Evolutionary conservation across 2,888 invertebrate species (phyloP).

Genomic region (Eustalomyia histrio): DNA sequence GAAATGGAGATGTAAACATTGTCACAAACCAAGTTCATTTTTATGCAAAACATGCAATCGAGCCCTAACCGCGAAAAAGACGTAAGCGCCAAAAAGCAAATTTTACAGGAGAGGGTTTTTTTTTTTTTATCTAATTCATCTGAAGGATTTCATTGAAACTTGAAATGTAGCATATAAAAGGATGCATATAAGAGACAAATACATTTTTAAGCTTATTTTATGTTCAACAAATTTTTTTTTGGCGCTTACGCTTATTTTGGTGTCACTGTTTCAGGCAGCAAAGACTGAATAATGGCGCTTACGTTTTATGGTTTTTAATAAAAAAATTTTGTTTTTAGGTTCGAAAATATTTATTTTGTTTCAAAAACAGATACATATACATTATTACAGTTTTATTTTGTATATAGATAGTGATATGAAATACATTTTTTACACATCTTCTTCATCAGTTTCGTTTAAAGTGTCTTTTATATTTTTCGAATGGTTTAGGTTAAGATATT

Average conservation of each 20-base stretch:
- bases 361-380: too few species aligned
- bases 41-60: too few species aligned
- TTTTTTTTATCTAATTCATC: neutral
- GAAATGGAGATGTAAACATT: neutral
- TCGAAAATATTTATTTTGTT: slow-evolving; percentile 11
- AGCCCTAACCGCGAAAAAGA: too few species aligned
- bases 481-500: too few species aligned
- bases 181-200: neutral
- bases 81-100: slow-evolving; percentile 2
- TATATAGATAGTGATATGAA: too few species aligned
- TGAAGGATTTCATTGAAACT: slow-evolving; percentile 5
- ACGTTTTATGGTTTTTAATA: neutral
- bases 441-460: too few species aligned
- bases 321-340: slow-evolving; percentile 9
- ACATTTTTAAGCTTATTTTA: neutral
- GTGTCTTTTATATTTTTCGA: too few species aligned
- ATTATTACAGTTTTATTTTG: too few species aligned
- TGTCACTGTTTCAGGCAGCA: neutral
- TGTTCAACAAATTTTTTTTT: too few species aligned
- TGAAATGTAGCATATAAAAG: neutral
- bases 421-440: too few species aligned
- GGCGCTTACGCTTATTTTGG: too few species aligned
- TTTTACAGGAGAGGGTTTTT: neutral
- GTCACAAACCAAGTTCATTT: too few species aligned
- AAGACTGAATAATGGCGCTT: neutral